These are phyloP conservation scores for Drosophila conformis DNA, from an alignment of 2,888 invertebrate genomes.

Conservation along the genomic window DNA sequence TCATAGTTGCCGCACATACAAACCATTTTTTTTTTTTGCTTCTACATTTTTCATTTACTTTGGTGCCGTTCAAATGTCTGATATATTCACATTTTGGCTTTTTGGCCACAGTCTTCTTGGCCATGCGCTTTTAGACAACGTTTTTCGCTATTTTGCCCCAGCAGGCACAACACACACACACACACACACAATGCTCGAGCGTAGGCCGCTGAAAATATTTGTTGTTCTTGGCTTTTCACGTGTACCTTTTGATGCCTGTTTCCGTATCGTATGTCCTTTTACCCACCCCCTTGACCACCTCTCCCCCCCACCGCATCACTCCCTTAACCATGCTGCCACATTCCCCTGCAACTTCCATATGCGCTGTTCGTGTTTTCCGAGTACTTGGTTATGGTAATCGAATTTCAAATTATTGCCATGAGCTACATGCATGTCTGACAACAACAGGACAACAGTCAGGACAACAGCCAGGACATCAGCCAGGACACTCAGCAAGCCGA, in stretches of 20 bases:
- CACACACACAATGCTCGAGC: constrained; percentile 16
- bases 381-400: constrained; percentile 83
- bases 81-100: constrained; percentile 72
- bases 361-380: constrained; percentile 70
- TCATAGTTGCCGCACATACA: constrained; percentile 17
- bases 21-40: constrained; percentile 5
- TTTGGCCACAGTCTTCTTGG: constrained; percentile 60
- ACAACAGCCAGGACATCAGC: constrained; percentile 11
- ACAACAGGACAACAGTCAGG: constrained; percentile 28
- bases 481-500: constrained; percentile 9
- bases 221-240: constrained; percentile 36
- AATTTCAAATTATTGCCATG: constrained; percentile 82
- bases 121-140: constrained; percentile 67
- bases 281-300: no score
- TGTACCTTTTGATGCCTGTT: constrained; percentile 15
- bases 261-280: constrained; percentile 6
- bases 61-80: constrained; percentile 63
- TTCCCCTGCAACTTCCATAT: neutral
- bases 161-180: constrained; percentile 35
- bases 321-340: neutral
- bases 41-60: constrained; percentile 22
- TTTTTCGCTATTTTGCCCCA: constrained; percentile 67
- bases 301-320: neutral
- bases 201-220: constrained; percentile 29
- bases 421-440: constrained; percentile 70